These are phyloP conservation scores for Crenichthys baileyi DNA, from an alignment of 2,797 vertebrate species.

Conservation along the genomic window DNA sequence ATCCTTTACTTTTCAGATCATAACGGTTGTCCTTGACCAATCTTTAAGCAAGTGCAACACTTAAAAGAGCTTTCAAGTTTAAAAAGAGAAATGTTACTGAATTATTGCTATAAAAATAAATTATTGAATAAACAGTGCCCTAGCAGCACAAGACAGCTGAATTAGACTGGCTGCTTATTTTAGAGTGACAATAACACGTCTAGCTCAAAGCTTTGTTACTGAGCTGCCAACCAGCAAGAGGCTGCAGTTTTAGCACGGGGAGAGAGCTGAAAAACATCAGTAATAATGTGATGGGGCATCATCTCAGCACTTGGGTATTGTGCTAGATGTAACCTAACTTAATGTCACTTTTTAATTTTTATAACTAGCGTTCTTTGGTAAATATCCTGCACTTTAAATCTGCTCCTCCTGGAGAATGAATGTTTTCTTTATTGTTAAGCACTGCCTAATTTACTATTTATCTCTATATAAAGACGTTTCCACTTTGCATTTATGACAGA, in stretches of 20 bases:
- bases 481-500: background rate
- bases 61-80: background rate
- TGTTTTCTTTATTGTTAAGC: background rate
- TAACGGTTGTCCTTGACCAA: background rate
- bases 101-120: background rate
- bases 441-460: background rate
- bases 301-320: background rate
- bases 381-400: background rate
- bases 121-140: background rate
- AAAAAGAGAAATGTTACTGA: background rate
- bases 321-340: conserved; percentile 32
- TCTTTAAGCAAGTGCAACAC: conserved; percentile 1
- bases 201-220: conserved; percentile 34
- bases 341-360: conserved; percentile 53
- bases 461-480: background rate
- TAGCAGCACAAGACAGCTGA: conserved; percentile 25
- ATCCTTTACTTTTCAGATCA: background rate
- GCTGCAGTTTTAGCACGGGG: conserved; percentile 14
- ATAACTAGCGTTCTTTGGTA: background rate
- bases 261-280: conserved; percentile 21
- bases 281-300: conserved; percentile 36
- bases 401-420: background rate
- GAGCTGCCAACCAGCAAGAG: background rate
- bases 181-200: conserved; percentile 31
- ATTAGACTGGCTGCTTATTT: conserved; percentile 38